Evolutionary conservation across 2,888 invertebrate genomes (phyloP), one percentile per base, ranked within the genome.

Genomic region (Cetonia aurata): DNA sequence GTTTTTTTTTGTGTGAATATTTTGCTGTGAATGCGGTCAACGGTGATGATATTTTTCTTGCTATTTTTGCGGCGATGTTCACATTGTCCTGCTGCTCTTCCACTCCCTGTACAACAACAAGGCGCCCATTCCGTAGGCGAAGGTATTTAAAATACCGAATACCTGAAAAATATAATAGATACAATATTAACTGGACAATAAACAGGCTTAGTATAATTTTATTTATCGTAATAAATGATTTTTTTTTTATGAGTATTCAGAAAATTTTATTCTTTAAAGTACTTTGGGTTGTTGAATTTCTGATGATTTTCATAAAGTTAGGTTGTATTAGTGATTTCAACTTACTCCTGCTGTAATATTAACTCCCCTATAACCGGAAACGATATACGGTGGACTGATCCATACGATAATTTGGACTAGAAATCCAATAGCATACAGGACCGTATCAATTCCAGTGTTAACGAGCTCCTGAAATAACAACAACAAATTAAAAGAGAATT

Each of bases 341-440:
- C 90, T 89, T 85, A 95, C 93, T 81, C 93, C 95, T 73, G 92
- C 95, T 12, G 92, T 89, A 62, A 94, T 88, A 80, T 93, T 93
- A 50, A 88, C 84, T 37, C 87, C 89, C 72, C 81, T 80, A 65
- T 71, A 77, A 57, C 41, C 10, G 8, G 52, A 8, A n/a, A 12
- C n/a, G 8, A 76, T 72, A 13, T 85, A 83, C 75, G 84, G 83
- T 3, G 77, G 75, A 6, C 86, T 85, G 3, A 88, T 83, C 87
- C 91, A 90, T 17, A 87, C 86, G 0, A 91, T 88, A 76, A 96
- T 87, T 81, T 95, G 91, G 25, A 93, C 90, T 76, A 96, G 92
- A 84, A 94, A 94, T 0, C 92, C 95, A 75, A 94, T 91, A 76
- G 91, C 86, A 84, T 95, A 95, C 75, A 93, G 85, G 17, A 92